A percentile compares a stretch with the other conserved stretches of the same genome.
These are phyloP conservation scores for Brachyistius frenatus DNA, from an alignment of 2,113 vertebrate species.

Conservation along the genomic window DNA sequence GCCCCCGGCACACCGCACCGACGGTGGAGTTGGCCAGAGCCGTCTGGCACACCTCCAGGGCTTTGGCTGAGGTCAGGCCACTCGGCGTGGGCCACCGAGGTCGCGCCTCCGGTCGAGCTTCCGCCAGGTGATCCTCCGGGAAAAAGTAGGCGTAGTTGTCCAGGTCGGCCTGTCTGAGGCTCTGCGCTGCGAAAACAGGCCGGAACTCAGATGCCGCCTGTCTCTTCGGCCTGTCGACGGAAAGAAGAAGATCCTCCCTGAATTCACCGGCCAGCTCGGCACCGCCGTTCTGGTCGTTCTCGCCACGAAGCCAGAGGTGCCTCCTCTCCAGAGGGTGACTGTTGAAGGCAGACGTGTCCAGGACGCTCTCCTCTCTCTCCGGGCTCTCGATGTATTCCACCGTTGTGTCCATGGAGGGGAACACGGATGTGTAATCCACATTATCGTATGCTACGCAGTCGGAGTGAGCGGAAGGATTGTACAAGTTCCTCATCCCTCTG, in stretches of 20 bases:
- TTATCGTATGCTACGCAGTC: constrained; percentile 75
- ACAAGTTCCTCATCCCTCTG: constrained; percentile 44
- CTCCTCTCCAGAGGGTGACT: constrained; percentile 47
- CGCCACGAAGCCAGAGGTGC: constrained; percentile 7
- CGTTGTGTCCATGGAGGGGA: constrained; percentile 84
- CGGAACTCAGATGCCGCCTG: constrained; percentile 63
- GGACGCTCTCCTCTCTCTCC: constrained; percentile 55
- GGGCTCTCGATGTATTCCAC: constrained; percentile 79
- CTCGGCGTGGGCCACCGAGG: constrained; percentile 84
- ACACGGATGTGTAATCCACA: constrained; percentile 84
- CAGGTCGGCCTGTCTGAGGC: constrained; percentile 72
- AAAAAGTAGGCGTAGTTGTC: constrained; percentile 86
- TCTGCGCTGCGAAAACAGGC: constrained; percentile 63
- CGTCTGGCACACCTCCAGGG: constrained; percentile 82
- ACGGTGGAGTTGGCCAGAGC: constrained; percentile 83
- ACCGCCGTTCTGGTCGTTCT: not conserved
- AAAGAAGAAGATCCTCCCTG: constrained; percentile 55
- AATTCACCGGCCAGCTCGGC: constrained; percentile 31
- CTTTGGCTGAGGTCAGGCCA: constrained; percentile 83
- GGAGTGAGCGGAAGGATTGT: constrained; percentile 57
- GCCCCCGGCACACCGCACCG: constrained; percentile 77
- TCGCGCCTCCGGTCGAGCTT: constrained; percentile 48
- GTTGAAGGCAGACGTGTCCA: constrained; percentile 55
- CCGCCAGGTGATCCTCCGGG: constrained; percentile 85
- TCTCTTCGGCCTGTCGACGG: constrained; percentile 43